Evolutionary conservation across 2,113 vertebrate species (phyloP).

Genomic region (Psephotus haematonotus): DNA sequence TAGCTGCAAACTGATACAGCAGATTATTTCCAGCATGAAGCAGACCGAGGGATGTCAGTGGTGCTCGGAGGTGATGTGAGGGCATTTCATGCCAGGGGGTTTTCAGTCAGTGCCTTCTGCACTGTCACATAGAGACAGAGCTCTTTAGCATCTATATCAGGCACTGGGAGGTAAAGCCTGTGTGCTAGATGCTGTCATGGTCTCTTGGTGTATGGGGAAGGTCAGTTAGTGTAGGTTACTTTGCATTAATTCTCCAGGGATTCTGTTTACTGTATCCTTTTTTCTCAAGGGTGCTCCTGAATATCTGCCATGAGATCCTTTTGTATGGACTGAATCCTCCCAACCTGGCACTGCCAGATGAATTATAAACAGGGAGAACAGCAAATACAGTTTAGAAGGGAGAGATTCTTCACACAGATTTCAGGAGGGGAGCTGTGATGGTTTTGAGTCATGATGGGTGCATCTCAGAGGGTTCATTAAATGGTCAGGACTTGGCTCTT

Average conservation of each 20-base stretch:
- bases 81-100: neutral
- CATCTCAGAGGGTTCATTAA: neutral
- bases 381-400: neutral
- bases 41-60: neutral
- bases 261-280: neutral
- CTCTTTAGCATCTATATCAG: neutral
- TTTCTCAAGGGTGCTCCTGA: neutral
- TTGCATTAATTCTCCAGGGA: neutral
- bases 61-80: neutral
- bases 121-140: neutral
- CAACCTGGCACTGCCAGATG: neutral
- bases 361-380: neutral
- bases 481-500: neutral
- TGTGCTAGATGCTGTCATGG: neutral
- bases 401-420: neutral
- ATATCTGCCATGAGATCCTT: neutral
- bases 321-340: neutral
- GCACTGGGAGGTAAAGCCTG: neutral
- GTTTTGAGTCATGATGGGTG: neutral
- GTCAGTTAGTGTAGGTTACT: neutral
- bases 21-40: constrained; percentile 1
- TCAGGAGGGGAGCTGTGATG: neutral
- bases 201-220: neutral
- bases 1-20: constrained; percentile 44
- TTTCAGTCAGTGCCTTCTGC: neutral